Base-by-base conservation (phyloP, 2,888 invertebrate genomes). In the Ametastegia equiseti region DNA sequence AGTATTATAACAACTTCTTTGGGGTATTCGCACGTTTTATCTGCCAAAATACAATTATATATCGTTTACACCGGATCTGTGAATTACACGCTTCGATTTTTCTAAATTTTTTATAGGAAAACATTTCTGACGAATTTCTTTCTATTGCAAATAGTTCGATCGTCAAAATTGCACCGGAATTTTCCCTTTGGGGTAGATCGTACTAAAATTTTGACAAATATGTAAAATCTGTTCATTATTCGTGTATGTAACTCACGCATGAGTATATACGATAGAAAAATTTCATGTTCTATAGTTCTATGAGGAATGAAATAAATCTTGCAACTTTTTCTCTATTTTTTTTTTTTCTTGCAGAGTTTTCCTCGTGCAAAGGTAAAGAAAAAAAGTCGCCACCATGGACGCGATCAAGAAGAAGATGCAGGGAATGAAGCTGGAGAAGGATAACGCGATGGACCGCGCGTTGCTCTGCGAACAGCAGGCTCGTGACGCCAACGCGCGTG, bases 351-450 rank as follows among this genome's bases (percentile, higher is more conserved):
- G 80, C 83, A 89, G 88, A 82, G 84, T 86, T 84, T 84, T 84
- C 81, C 30, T 82, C 83, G 83, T 80, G 84, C 82, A 69, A 86
- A 82, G 85, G 84, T 86, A 89, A 91, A 78, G 84, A 92, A 93
- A 94, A 90, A 93, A 93, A 94, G 92, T 94, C 93, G 93, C 93
- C 95, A 95, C 93, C 94, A 99, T 99, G 99, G 99, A 99, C 96
- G 99, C 99, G 95, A 99, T 99, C 96, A 99, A 99, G 96, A 99
- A 99, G 98, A 99, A 99, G 96, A 99, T 99, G 99, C 99, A 99
- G 95, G 98, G 99, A 95, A 99, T 99, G 99, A 99, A 99, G 98
- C 96, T 99, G 96, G 99, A 99, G 96, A 99, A 99, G 96, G 99
- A 99, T 95, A 99, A 99, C 93, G 99, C 99, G 93, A 96, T 98